Base-by-base conservation (phyloP, 2,113 vertebrate genomes). In the Leptocoma aspasia region DNA sequence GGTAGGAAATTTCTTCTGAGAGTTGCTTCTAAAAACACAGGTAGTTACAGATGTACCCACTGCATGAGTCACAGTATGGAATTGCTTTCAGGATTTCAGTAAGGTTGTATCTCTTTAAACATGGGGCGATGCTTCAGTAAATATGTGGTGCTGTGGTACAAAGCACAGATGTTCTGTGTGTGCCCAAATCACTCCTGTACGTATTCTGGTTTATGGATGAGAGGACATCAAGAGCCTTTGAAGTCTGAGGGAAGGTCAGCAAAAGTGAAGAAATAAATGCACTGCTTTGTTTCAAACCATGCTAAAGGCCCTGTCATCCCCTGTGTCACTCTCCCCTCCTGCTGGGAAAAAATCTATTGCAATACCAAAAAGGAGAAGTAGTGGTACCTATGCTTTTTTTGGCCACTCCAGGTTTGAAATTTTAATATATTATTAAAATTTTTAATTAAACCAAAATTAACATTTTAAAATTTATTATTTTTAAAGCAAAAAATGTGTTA, bases 111-210 rank as follows among this genome's bases (percentile, higher is more conserved):
- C 80, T 73, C 95, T 92, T 96, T 92, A 94, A 95, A 52, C 33
- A 31, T 2, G 5, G 82, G 41, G 24, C 26, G 50, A 71, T 84
- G 90, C 80, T 86, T 90, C 89, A 93, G 60, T 92, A 73, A 78
- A 31, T 35, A 39, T 6, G 79, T 42, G 42, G n/a, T 70, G 63
- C 90, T 90, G 50, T 52, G 26, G 27, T 63, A 66, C 35, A 73
- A 52, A 90, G 89, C 92, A 83, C 83, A 90, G 91, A 86, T 96
- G 89, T 89, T 93, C 16, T 66, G 19, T 70, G 44, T 78, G 80
- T 86, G 91, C 86, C 79, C 41, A 57, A 0, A 83, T 77, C 59
- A 28, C n/a, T 80, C 54, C 59, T 90, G 30, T 70, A 56, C 0
- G 5, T 84, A 78, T 79, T 85, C 85, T 93, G 66, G 4, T 90